Percentiles rank a stretch among this genome's conserved stretches.
Evolutionary conservation across 2,113 vertebrate species (phyloP).

Genomic region (Spizaetus ornatus): DNA sequence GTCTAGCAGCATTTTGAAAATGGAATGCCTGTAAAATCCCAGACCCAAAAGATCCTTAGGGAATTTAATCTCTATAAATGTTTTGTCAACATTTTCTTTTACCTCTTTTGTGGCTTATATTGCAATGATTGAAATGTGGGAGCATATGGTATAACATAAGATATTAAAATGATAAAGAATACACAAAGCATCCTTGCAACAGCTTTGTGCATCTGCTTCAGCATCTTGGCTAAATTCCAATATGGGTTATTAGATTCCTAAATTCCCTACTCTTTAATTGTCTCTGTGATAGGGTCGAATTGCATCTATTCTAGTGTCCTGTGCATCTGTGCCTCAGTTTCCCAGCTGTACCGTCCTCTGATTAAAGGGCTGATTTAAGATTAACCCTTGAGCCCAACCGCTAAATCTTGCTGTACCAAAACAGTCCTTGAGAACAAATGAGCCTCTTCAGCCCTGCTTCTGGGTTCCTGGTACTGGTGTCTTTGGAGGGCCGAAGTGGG

Average conservation of each 20-base stretch:
- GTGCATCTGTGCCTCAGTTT: slow-evolving; percentile 64
- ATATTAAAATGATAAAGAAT: slow-evolving; percentile 69
- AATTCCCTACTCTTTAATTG: slow-evolving; percentile 64
- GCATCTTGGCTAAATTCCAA: slow-evolving; percentile 62
- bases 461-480: not conserved
- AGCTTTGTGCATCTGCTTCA: slow-evolving; percentile 63
- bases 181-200: slow-evolving; percentile 59
- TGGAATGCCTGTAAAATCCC: slow-evolving; percentile 38
- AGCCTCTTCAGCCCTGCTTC: not conserved
- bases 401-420: not conserved
- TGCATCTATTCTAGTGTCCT: slow-evolving; percentile 31
- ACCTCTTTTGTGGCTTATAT: slow-evolving; percentile 59
- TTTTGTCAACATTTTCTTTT: slow-evolving; percentile 57
- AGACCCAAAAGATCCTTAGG: slow-evolving; percentile 8
- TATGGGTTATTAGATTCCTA: slow-evolving; percentile 58
- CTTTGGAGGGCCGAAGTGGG: not conserved
- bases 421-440: not conserved
- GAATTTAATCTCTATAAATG: slow-evolving; percentile 55
- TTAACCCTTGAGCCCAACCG: slow-evolving; percentile 1
- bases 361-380: slow-evolving; percentile 22
- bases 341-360: slow-evolving; percentile 30
- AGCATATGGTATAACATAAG: slow-evolving; percentile 64
- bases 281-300: not conserved
- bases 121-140: slow-evolving; percentile 57
- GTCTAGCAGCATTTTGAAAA: slow-evolving; percentile 49